Base-by-base conservation (phyloP, 2,888 invertebrate genomes). In the Athalia circularis region DNA sequence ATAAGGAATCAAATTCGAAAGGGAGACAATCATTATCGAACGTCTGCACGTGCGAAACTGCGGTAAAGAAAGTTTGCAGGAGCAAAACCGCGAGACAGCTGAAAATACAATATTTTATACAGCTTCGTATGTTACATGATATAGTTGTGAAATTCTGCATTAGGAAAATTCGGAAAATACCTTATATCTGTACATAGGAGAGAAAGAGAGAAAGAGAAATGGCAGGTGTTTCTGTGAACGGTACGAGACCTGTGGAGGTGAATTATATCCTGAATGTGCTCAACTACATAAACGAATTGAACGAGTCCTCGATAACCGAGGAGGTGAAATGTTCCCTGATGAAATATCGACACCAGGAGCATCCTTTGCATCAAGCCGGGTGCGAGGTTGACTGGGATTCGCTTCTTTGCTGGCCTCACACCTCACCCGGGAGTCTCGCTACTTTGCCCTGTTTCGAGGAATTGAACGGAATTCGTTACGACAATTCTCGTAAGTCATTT, bases 351-450 rank as follows among this genome's bases (percentile, higher is more conserved):
- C 76, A 57, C n/a, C 65, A 75, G n/a, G 78, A 78, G 15, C 74
- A 62, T 54, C 61, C 65, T 15, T 76, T 79, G 64, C 79, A 81
- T 78, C 68, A 80, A 50, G 86, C 86, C 59, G 90, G 87, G 88
- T 96, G 96, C 87, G 93, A 93, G 78, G 93, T 94, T 59, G 93
- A 93, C 83, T 96, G 94, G 92, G 97, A 97, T 87, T 93, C 93
- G 4, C 91, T 96, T 79, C 91, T 96, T 54, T 97, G 97, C 89
- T 97, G 97, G 97, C 96, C 96, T 9, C 93, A 94, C 3, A 96
- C 97, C 2, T 92, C 93, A 0, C 93, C 93, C 80, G 95, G 94
- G 81, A 93, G 94, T 0, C 89, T 93, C 72, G 95, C 95, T 1
- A 91, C 93, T 47, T 93, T 96, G 82, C 94, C 94, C 68, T 97